phyloP scores from a whole-genome alignment of 2,113 vertebrate genomes.

The Gavialis gangeticus region DNA sequence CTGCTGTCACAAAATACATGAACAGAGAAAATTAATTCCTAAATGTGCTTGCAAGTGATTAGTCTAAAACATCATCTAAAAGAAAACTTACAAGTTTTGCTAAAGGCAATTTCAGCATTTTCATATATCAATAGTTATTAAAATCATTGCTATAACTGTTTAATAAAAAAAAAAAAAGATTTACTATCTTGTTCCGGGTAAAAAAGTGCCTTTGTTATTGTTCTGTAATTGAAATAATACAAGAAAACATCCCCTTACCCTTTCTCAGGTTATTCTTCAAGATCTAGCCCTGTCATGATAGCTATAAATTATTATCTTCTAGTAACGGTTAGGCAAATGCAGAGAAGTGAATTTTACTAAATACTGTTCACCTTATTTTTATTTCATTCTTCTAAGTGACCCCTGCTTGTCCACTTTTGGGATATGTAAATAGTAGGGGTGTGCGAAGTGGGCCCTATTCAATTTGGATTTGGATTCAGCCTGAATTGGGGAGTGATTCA shows the following conservation, averaged over 20 bases:
- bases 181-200: background rate
- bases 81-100: background rate
- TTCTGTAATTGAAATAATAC: background rate
- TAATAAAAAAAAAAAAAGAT: background rate
- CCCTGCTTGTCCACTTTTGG: background rate
- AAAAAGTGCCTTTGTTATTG: background rate
- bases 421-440: no score
- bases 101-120: background rate
- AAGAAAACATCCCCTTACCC: background rate
- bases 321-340: background rate
- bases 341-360: background rate
- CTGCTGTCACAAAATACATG: background rate
- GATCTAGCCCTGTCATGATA: background rate
- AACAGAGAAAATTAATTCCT: background rate
- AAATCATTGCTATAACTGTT: background rate
- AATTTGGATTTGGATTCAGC: no score
- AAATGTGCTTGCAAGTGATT: background rate
- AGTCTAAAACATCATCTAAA: background rate
- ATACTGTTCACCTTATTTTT: background rate
- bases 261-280: background rate
- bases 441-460: no score
- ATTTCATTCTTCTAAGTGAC: background rate
- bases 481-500: no score
- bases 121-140: background rate
- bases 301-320: background rate